A percentile compares a stretch with the other conserved stretches of the same genome.
These are phyloP conservation scores for Pachypanchax playfairii DNA, from an alignment of 2,113 vertebrate species.

Conservation along the genomic window DNA sequence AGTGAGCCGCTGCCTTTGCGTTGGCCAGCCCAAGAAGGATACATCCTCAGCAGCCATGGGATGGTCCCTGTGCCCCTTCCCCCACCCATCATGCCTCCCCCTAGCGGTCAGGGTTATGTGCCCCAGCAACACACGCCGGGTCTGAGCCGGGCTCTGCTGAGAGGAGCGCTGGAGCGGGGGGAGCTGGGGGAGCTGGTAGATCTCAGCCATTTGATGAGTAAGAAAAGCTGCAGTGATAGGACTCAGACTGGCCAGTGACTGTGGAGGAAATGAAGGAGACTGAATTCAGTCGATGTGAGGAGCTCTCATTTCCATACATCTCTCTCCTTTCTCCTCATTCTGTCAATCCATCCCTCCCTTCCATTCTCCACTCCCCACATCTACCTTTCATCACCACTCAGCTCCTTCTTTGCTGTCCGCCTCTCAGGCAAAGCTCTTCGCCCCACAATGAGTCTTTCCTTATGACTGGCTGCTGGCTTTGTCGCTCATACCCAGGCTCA, in stretches of 20 bases:
- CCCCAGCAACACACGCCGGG: conserved; percentile 66
- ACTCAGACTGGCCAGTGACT: conserved; percentile 86
- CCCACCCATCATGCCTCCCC: conserved; percentile 57
- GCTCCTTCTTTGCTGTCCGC: conserved; percentile 37
- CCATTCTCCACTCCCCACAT: conserved; percentile 29
- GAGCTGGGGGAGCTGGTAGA: conserved; percentile 85
- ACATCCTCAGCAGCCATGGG: conserved; percentile 87
- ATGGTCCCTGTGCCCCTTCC: conserved; percentile 70
- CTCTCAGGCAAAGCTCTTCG: conserved; percentile 41
- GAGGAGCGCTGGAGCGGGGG: conserved; percentile 74
- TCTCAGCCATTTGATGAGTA: conserved; percentile 87
- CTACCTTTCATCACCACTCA: conserved; percentile 59
- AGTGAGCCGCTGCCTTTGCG: conserved; percentile 80
- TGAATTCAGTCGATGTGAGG: conserved; percentile 31
- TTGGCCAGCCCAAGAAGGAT: conserved; percentile 86
- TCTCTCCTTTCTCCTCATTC: conserved; percentile 24
- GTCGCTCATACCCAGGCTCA: conserved; percentile 69
- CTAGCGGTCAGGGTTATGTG: conserved; percentile 73
- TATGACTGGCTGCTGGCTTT: conserved; percentile 67
- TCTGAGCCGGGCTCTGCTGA: conserved; percentile 72
- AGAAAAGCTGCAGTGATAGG: conserved; percentile 87
- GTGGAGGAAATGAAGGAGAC: conserved; percentile 35
- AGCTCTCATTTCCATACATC: conserved; percentile 35
- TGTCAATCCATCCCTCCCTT: conserved; percentile 22
- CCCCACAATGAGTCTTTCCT: conserved; percentile 42